These are phyloP conservation scores for Dicrurus megarhynchus DNA, from an alignment of 2,113 vertebrate genomes.

Conservation along the genomic window DNA sequence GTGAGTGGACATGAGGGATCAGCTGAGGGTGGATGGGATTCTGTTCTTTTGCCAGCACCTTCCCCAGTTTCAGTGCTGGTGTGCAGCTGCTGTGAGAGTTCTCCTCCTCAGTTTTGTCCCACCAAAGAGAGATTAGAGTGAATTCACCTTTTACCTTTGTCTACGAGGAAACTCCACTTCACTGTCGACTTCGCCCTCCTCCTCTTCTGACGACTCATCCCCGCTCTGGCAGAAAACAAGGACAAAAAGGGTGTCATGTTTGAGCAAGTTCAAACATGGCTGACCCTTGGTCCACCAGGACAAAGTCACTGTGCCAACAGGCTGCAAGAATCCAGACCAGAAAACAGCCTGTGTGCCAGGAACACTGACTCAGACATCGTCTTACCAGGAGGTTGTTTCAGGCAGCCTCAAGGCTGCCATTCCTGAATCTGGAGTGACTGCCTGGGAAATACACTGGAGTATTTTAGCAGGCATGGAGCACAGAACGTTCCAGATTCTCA, in stretches of 20 bases:
- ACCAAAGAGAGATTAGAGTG: not conserved
- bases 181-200: slow-evolving; percentile 97
- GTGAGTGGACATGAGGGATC: not conserved
- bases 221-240: slow-evolving; percentile 77
- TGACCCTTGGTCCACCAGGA: not conserved
- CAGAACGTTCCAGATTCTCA: not conserved
- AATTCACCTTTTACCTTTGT: slow-evolving; percentile 83
- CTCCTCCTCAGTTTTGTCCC: not conserved
- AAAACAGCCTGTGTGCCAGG: not conserved
- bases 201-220: slow-evolving; percentile 96
- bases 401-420: not conserved
- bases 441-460: not conserved
- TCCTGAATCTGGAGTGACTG: not conserved
- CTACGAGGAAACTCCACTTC: slow-evolving; percentile 98
- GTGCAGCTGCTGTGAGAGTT: not conserved
- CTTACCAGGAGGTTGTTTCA: not conserved
- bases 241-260: not conserved
- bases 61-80: not conserved
- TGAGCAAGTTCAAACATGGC: not conserved
- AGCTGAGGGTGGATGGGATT: not conserved
- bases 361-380: not conserved
- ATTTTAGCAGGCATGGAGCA: not conserved
- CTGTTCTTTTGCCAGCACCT: not conserved
- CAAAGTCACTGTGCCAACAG: not conserved
- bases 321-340: not conserved